Conservation (phyloP, 2,797 vertebrate genomes). For the Ataeniobius toweri region DNA sequence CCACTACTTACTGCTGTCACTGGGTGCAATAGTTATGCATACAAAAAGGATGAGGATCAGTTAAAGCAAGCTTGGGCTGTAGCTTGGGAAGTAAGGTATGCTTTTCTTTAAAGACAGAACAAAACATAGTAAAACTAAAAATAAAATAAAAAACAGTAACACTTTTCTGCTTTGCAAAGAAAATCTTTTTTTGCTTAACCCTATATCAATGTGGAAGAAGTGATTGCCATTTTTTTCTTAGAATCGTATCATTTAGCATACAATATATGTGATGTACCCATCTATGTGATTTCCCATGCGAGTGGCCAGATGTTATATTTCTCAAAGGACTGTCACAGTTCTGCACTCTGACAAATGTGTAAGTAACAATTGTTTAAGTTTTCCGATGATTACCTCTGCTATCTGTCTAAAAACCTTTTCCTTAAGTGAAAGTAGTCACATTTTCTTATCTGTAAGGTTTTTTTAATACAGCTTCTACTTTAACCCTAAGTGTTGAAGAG, state of each 20-base stretch:
- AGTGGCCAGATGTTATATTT: neutral
- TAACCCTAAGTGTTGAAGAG: neutral
- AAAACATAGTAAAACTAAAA: neutral
- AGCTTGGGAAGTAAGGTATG: neutral
- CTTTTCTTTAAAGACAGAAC: neutral
- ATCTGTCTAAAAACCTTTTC: neutral
- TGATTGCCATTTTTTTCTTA: neutral
- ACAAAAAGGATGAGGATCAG: neutral
- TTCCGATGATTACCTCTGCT: neutral
- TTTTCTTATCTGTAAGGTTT: too few relatives aligned
- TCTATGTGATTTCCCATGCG: neutral
- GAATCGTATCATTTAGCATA: neutral
- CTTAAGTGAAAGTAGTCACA: neutral
- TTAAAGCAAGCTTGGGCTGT: neutral
- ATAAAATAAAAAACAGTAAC: neutral
- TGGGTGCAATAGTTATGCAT: neutral
- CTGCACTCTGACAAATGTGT: neutral
- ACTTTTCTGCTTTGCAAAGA: neutral
- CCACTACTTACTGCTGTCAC: neutral
- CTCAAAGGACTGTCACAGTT: neutral
- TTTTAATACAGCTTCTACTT: neutral
- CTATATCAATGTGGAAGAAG: too few relatives aligned
- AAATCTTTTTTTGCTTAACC: neutral
- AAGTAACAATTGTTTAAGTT: neutral
- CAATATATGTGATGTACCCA: neutral